Evolutionary conservation across 2,888 invertebrate species (phyloP), one percentile per base, ranked within the genome.

Genomic region (Clepsis dumicolana): DNA sequence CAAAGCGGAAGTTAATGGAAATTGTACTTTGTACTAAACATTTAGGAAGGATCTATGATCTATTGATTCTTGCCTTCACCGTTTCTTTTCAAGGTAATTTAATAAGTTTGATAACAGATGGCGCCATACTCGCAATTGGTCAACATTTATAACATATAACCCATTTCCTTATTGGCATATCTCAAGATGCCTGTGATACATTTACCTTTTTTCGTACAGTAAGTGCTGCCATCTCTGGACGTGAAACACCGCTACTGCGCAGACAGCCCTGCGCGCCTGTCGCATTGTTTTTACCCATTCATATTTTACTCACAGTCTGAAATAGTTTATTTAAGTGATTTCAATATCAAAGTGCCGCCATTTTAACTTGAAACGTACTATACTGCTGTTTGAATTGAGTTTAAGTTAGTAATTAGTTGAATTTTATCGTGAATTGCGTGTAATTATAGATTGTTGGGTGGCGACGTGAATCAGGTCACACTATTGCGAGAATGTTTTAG

Each of bases 271-370:
- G 57, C 44, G 60, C 60, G 57, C 57, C 68, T 67, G 72, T 72
- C 72, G 61, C 70, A 72, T 72, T 72, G 72, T 72, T 62, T 66
- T 65, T 44, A 54, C 41, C 72, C 70, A 68, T 70, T 70, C 70
- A 70, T 70, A 72, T 70, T 68, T 70, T 57, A 64, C 64, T 70
- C 70, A 64, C 35, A 12, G 67, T 62, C 64, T 50, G 64, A 66
- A 66, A 70, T 71, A 70, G 66, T 71, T 66, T 71, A 71, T 67
- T 56, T 70, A 70, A 71, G 63, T 70, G 64, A 66, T 64, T 64
- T 66, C 64, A 70, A 68, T 72, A 72, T 63, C 72, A 72, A 68
- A 68, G 68, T 24, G 63, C 68, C 68, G 68, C 64, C 56, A 25
- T 44, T 62, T 62, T 54, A 66, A 62, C 21, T 7, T 21, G 59